Conservation (phyloP, 2,888 invertebrate genomes). For the Dioctria linearis region DNA sequence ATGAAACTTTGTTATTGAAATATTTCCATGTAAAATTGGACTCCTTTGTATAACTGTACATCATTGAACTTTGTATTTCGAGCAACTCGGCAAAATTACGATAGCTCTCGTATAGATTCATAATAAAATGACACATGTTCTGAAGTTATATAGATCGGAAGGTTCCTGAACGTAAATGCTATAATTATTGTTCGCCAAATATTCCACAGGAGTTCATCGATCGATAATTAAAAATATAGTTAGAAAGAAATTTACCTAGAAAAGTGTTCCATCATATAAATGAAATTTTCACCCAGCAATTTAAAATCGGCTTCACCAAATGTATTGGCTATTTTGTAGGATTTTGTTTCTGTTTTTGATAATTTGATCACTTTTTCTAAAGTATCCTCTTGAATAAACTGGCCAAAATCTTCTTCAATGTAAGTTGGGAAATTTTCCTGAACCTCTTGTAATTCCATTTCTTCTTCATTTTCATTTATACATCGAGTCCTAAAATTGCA, state of each 20-base stretch:
- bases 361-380: constrained; percentile 71
- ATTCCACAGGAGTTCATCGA: too few species aligned
- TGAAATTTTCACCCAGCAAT: constrained; percentile 66
- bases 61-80: too few species aligned
- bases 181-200: too few species aligned
- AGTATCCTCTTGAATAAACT: constrained; percentile 73
- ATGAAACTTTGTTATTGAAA: too few species aligned
- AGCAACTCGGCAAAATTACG: too few species aligned
- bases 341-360: constrained; percentile 56
- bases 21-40: too few species aligned
- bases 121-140: too few species aligned
- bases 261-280: constrained; percentile 65
- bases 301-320: constrained; percentile 66
- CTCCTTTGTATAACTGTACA: too few species aligned
- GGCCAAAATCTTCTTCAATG: constrained; percentile 79
- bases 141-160: too few species aligned
- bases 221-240: too few species aligned
- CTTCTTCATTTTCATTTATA: constrained; percentile 79
- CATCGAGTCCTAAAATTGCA: constrained; percentile 74
- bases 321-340: constrained; percentile 62
- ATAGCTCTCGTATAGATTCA: too few species aligned
- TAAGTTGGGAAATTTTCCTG: constrained; percentile 80
- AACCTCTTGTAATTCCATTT: constrained; percentile 77
- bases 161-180: too few species aligned
- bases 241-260: constrained; percentile 60